Evolutionary conservation across 2,888 invertebrate genomes (phyloP), one percentile per base, ranked within the genome.

Genomic region (Drosophila anomelani): DNA sequence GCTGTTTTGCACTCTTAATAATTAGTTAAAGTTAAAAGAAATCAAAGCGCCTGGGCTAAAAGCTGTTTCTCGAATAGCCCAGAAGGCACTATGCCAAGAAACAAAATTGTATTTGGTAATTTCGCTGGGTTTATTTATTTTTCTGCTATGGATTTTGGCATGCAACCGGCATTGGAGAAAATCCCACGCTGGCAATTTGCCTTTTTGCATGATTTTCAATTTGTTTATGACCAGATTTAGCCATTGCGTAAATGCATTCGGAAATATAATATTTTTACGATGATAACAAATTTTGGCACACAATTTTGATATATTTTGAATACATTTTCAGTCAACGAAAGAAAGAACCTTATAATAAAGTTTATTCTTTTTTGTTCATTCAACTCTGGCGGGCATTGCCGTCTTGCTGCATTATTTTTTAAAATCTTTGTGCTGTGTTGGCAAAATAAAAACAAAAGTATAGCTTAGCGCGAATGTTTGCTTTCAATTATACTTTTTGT

Each of bases 51-150:
- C 17, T 32, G 32, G 17, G 32, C 76, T 63, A 17, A 70, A 39
- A 56, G 36, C 55, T 46, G 32, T 34, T 64, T 78, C 78, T 72
- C 72, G 67, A 62, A 71, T 72, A 75, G 58, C 71, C 84, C 80
- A 77, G 61, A 60, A 78, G 88, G 89, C 85, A 89, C 57, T 46
- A 26, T 83, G 89, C 89, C 89, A 83, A 86, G 44, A 36, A 15
- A 36, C 34, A 53, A 53, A 53, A 23, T 23, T 20, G 51, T 53
- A 10, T 51, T 51, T 34, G 17, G 20, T 51, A 34, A 20, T 51
- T 17, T 43, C 32, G 32, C 39, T 49, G 67, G 60, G 41, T 59
- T 49, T 62, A 53, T 63, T 78, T 57, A 39, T 63, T 57, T 46
- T 53, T 68, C 56, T 54, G 34, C 34, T 51, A 54, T 64, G 26